These are phyloP conservation scores for Rousettus leschenaultii DNA, from an alignment of 2,113 vertebrate genomes.

Conservation along the genomic window DNA sequence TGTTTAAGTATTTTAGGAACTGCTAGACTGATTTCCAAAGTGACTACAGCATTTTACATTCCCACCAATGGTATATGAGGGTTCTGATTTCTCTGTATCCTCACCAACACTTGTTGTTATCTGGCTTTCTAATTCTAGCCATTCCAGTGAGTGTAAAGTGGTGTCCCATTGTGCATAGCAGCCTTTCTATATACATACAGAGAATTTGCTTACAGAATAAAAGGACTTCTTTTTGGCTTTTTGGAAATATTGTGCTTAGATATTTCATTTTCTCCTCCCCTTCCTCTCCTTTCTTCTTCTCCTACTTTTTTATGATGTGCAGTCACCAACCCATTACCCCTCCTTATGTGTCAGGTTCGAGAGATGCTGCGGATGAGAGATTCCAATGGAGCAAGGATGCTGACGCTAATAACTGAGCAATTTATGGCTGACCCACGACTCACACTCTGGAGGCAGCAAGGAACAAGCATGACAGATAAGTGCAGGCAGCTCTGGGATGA, in stretches of 20 bases:
- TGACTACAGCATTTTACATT: constrained; percentile 29
- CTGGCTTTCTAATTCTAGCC: constrained; percentile 31
- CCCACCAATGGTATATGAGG: background rate
- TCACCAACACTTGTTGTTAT: background rate
- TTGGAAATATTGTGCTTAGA: constrained; percentile 5
- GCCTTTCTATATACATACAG: background rate
- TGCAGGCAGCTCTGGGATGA: constrained; percentile 98
- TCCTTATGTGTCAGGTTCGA: constrained; percentile 87
- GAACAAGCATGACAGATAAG: constrained; percentile 98
- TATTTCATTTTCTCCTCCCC: background rate
- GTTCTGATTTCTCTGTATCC: constrained; percentile 11
- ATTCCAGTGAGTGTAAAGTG: constrained; percentile 21
- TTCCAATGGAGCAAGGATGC: constrained; percentile 97
- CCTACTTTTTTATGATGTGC: background rate
- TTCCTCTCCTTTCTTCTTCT: background rate
- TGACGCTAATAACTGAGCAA: constrained; percentile 97
- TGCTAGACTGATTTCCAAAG: constrained; percentile 14
- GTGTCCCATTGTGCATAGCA: background rate
- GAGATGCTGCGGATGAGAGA: constrained; percentile 99
- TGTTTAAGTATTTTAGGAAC: background rate
- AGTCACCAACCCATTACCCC: constrained; percentile 23
- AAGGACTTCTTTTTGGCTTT: constrained; percentile 13
- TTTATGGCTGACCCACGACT: constrained; percentile 98
- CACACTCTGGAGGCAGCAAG: constrained; percentile 98
- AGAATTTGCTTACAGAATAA: background rate